Evolutionary conservation across 1,140 invertebrate genomes (phyloP).

Genomic region (Brachionus koreanus): DNA sequence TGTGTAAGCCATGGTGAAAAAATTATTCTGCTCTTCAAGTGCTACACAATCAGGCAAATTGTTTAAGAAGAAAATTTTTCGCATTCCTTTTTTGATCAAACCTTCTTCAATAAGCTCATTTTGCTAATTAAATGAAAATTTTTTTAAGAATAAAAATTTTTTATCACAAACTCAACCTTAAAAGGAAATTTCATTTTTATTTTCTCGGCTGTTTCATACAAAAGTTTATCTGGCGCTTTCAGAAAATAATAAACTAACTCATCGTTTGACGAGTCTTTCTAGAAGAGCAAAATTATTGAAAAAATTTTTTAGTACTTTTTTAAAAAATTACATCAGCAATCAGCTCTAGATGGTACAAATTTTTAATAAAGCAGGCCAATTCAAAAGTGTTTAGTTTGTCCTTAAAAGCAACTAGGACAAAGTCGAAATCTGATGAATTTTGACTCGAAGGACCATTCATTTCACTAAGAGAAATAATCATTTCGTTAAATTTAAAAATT

Average conservation of each 20-base stretch:
- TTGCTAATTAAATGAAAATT: neutral
- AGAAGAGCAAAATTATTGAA: too few species aligned
- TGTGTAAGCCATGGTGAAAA: neutral
- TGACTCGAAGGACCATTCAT: neutral
- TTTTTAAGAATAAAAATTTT: too few species aligned
- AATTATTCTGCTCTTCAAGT: neutral
- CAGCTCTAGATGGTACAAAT: neutral
- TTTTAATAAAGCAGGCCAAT: neutral
- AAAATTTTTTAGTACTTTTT: too few species aligned
- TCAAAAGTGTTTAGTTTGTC: neutral
- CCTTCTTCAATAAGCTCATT: constrained; percentile 29
- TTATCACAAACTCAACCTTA: too few species aligned
- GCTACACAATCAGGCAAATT: neutral
- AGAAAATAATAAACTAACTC: neutral
- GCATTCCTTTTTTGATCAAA: neutral
- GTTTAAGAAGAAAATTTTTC: neutral
- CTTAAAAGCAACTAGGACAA: neutral
- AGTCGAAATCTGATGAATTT: neutral
- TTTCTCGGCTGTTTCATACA: constrained; percentile 33
- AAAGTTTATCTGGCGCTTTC: neutral
- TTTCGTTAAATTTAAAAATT: too few species aligned
- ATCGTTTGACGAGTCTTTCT: neutral
- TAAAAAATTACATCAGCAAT: neutral
- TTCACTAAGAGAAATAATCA: neutral
- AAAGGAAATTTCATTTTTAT: constrained; percentile 36